Base-by-base conservation (phyloP, 2,888 invertebrate genomes). In the Therioaphis trifolii region DNA sequence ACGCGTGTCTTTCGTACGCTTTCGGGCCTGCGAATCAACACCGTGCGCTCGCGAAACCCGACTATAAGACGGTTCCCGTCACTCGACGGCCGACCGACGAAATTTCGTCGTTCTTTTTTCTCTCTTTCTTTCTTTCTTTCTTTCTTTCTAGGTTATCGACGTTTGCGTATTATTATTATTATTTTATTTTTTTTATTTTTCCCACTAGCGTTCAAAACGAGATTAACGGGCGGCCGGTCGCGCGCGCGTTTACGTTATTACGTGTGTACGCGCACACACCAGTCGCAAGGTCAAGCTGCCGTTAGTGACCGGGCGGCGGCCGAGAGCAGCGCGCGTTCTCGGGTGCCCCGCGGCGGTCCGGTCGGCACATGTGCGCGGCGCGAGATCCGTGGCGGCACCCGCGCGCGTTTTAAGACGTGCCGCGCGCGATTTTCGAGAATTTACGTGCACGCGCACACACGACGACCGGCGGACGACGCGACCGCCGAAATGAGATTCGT, bases 221-320 rank as follows among this genome's bases (percentile, higher is more conserved):
- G 76, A 76, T 76, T 61, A 76, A 76, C 75, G 61, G 61, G 61
- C 76, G 76, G 61, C 58, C n/a, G n/a, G n/a, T n/a, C n/a, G n/a
- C n/a, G n/a, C 58, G 58, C 61, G 18, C 18, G 11, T 21, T 35
- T 74, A 55, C 35, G 18, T 49, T 46, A 71, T 71, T 66, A 46
- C 29, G 29, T n/a, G 49, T 29, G 29, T 15, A 43, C 46, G 29
- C 76, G n/a, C 18, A 21, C 24, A 11, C 58, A 46, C 71, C 49
- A 35, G 7, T 35, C 61, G 72, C 80, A 80, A 80, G 80, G 80
- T 80, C 80, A 80, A 80, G 80, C 80, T 80, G 80, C 80, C 80
- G 80, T 80, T 80, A 77, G 80, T 80, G 58, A 75, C 75, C 75
- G 35, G 35, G 35, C 35, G 35, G 66, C 49, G 49, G 49, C 35